Evolutionary conservation across 2,113 vertebrate genomes (phyloP), one percentile per base, ranked within the genome.

Genomic region (Erinaceus europaeus): DNA sequence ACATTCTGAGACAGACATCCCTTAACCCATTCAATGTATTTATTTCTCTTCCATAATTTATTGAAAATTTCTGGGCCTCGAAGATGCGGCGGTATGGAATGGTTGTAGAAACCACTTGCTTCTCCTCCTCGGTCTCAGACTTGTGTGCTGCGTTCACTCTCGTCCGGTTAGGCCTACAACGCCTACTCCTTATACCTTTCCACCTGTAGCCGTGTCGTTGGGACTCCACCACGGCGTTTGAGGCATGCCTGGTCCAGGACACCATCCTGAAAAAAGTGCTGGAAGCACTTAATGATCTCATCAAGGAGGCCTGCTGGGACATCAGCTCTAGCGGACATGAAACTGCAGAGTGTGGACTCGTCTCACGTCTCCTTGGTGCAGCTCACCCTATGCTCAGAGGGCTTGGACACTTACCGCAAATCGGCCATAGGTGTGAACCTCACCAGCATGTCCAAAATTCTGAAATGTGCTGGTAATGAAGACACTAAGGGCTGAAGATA

Each of bases 291-390:
- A 99, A 99, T 91, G 99, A 99, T 83, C 97, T 99, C 79, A 99
- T 99, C 97, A 99, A 98, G 7, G 99, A 99, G 94, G 99, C 99
- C 74, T 99, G 99, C 95, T 99, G 99, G 99, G 99, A 99, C 85
- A 97, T 99, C 87, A 99, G 98, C 94, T 99, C 99, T 23, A 98
- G 98, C 23, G 99, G 99, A n/a, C 42, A 98, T 99, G 96, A 99
- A 99, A 48, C 96, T 99, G 88, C 99, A 99, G 97, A 99, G 98
- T 95, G 99, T 99, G 99, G 99, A 99, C 97, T 99, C 99, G 0
- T 99, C 99, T 34, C 99, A 99, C 92, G 99, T 99, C 82, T 99
- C 99, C 3, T 96, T 99, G 94, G 99, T 99, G 68, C 99, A 99
- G 97, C 98, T 99, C 90, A 98, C 98, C 0, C 96, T 98, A 74